A percentile compares a stretch with the other conserved stretches of the same genome.
phyloP scores from a whole-genome alignment of 2,888 invertebrate genomes.

The Esperia sulphurella region DNA sequence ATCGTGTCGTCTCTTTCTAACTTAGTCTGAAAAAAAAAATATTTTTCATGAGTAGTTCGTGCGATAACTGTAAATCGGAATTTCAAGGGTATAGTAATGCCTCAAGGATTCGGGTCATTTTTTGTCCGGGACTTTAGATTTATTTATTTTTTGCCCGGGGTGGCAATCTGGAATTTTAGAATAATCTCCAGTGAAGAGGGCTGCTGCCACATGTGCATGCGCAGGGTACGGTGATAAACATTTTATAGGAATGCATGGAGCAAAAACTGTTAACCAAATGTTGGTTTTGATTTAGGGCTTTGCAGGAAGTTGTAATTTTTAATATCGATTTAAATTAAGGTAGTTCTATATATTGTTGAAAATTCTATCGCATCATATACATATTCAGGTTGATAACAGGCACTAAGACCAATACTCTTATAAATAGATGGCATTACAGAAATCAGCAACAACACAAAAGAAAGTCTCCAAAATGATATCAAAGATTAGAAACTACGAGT shows the following conservation, averaged over 20 bases:
- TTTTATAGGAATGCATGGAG: slow-evolving; percentile 75
- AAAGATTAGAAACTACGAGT: too few relatives aligned
- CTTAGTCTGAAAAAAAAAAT: slow-evolving; percentile 26
- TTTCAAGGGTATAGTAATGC: slow-evolving; percentile 69
- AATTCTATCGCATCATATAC: too few relatives aligned
- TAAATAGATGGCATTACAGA: too few relatives aligned
- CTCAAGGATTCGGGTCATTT: slow-evolving; percentile 67
- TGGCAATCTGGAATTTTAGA: slow-evolving; percentile 78
- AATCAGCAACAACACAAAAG: too few relatives aligned
- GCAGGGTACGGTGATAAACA: slow-evolving; percentile 63
- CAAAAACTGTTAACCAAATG: slow-evolving; percentile 75
- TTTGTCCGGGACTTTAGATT: slow-evolving; percentile 64
- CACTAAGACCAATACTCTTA: too few relatives aligned
- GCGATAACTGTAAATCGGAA: slow-evolving; percentile 63
- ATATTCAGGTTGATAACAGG: too few relatives aligned
- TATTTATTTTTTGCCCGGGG: slow-evolving; percentile 77
- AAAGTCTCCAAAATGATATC: too few relatives aligned
- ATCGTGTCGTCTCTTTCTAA: slow-evolving; percentile 17
- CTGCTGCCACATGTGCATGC: slow-evolving; percentile 63
- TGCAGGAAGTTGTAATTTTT: slow-evolving; percentile 69
- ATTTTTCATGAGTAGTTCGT: slow-evolving; percentile 24
- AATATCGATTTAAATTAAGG: background rate
- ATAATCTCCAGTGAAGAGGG: slow-evolving; percentile 70
- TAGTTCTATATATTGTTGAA: background rate
- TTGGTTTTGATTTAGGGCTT: slow-evolving; percentile 61